phyloP scores from a whole-genome alignment of 2,888 invertebrate genomes.

The Drosophila picticornis region DNA sequence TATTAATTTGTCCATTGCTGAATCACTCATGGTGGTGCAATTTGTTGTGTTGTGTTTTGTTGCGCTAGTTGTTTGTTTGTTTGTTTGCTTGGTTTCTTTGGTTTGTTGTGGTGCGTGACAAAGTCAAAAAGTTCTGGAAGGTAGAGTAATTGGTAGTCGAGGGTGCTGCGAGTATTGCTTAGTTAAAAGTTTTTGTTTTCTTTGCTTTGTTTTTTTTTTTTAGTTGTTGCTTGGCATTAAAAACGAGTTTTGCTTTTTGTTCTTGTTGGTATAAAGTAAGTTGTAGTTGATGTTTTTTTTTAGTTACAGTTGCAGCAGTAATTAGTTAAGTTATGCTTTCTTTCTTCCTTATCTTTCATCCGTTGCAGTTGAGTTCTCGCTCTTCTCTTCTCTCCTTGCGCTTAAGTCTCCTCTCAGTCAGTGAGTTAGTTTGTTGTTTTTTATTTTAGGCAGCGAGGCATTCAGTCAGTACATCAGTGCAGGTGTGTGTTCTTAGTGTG shows the following conservation, averaged over 20 bases:
- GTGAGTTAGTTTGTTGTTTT: conserved; percentile 74
- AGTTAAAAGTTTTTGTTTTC: conserved; percentile 48
- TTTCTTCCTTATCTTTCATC: conserved; percentile 1
- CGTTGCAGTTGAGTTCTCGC: conserved; percentile 16
- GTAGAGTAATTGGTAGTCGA: conserved; percentile 36
- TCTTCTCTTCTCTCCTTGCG: conserved; percentile 19
- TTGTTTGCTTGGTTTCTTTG: conserved; percentile 16
- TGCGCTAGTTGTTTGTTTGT: conserved; percentile 18
- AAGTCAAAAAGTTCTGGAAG: conserved; percentile 49
- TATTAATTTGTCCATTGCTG: conserved; percentile 82
- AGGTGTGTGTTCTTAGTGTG: conserved; percentile 19
- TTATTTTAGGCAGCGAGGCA: conserved; percentile 71
- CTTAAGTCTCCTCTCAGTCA: conserved; percentile 74
- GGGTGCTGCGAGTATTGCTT: conserved; percentile 62
- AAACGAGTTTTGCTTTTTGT: conserved; percentile 27
- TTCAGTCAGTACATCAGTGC: conserved; percentile 79
- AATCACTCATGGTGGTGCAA: conserved; percentile 83
- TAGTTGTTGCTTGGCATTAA: conserved; percentile 49
- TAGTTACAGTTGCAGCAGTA: conserved; percentile 58
- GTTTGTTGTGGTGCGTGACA: conserved; percentile 33
- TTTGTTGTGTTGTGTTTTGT: conserved; percentile 30
- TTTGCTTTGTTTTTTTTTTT: conserved; percentile 23
- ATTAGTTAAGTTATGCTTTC: conserved; percentile 36
- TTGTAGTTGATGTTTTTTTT: conserved; percentile 50
- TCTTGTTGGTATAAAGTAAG: conserved; percentile 71